These are phyloP conservation scores for Turnix velox DNA, from an alignment of 2,113 vertebrate genomes.

Conservation along the genomic window DNA sequence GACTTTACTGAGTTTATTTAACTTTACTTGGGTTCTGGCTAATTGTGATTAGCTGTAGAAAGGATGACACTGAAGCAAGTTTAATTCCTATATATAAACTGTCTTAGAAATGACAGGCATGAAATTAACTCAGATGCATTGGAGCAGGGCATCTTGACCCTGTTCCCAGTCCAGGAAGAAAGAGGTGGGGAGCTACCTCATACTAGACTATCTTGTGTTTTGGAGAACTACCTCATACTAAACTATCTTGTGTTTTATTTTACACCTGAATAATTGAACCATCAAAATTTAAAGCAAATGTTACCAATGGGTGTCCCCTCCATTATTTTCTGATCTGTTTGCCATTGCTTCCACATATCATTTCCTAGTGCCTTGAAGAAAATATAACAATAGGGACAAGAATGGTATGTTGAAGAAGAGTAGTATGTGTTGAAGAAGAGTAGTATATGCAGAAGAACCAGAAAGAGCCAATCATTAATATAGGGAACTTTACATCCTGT, in stretches of 20 bases:
- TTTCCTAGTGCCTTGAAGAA: background rate
- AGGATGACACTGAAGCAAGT: background rate
- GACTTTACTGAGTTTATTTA: background rate
- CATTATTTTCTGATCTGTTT: background rate
- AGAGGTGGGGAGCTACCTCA: rapidly evolving
- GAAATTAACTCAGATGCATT: background rate
- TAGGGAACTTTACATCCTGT: background rate
- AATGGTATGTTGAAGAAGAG: background rate
- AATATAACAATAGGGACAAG: background rate
- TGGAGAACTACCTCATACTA: rapidly evolving
- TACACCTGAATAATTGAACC: background rate
- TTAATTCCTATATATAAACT: background rate
- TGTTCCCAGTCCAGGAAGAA: background rate
- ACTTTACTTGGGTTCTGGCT: background rate
- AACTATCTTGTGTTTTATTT: background rate
- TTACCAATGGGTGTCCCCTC: background rate
- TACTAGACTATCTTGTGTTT: no score
- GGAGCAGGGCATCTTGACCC: background rate
- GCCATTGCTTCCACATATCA: background rate
- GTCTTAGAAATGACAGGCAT: background rate
- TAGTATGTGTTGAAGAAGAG: background rate
- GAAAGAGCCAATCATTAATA: background rate
- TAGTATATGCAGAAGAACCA: no score
- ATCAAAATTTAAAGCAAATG: background rate
- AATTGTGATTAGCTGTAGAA: background rate